These are phyloP conservation scores for Gallinago paraguaiae DNA, from an alignment of 2,113 vertebrate genomes.

Conservation along the genomic window DNA sequence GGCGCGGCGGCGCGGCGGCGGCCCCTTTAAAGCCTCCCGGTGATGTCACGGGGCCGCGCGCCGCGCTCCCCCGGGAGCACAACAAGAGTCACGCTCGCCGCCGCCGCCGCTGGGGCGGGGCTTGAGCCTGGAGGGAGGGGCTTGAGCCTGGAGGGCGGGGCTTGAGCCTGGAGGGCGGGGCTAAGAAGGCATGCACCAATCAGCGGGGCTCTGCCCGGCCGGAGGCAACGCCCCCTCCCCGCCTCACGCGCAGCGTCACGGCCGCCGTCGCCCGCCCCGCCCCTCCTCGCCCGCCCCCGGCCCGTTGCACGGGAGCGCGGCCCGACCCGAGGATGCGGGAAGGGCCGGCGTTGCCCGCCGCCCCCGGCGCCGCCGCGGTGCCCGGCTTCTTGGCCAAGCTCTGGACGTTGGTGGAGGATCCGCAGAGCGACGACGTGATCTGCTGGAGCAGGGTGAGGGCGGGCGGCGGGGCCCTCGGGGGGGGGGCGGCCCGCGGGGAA, in stretches of 20 bases:
- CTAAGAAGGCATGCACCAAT: not conserved
- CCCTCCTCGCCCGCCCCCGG: not conserved
- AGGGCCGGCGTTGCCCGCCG: not conserved
- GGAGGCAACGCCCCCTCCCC: not conserved
- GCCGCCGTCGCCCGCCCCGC: rapidly evolving
- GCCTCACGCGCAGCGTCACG: not conserved
- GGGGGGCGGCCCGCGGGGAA: not conserved
- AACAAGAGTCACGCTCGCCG: not conserved
- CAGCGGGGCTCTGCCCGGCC: not conserved
- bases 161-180: not conserved
- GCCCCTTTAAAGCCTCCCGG: not conserved
- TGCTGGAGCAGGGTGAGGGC: constrained; percentile 48
- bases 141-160: not conserved
- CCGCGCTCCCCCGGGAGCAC: not conserved
- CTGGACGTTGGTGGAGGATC: constrained; percentile 57
- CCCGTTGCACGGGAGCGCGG: not conserved
- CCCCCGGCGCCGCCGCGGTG: not conserved
- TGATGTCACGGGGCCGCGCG: not conserved
- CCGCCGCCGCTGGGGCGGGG: no score
- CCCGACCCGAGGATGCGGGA: not conserved
- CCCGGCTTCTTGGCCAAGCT: constrained; percentile 59
- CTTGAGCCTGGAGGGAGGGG: no score
- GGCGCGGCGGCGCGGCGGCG: not conserved
- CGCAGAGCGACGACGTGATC: constrained; percentile 33
- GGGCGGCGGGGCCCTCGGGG: not conserved